phyloP scores from a whole-genome alignment of 53 echinoderm and acorn worm genomes.

The Henricia sp. region DNA sequence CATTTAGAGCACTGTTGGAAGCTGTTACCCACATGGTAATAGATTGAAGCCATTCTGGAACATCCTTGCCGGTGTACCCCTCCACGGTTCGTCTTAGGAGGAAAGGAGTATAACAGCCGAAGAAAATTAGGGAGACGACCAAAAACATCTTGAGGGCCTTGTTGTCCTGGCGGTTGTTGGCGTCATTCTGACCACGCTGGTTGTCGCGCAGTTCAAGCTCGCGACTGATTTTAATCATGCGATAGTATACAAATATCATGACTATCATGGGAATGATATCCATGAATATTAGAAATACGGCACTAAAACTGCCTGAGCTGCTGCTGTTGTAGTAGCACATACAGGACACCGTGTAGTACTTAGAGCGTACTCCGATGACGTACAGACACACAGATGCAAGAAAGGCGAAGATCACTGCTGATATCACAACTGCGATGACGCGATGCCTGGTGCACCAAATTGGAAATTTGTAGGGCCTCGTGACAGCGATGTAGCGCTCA shows the following conservation, averaged over 20 bases:
- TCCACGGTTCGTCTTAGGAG: background rate
- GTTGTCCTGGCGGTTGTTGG: background rate
- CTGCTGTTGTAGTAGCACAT: background rate
- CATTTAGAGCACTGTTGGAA: constrained; percentile 15
- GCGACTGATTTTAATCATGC: constrained; percentile 4
- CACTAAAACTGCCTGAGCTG: background rate
- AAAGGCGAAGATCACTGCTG: background rate
- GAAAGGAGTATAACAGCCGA: constrained; percentile 6
- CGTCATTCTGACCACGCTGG: background rate
- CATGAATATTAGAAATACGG: background rate
- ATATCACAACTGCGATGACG: background rate
- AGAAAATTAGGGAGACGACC: background rate
- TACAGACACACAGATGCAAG: background rate
- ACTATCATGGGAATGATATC: background rate
- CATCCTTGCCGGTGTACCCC: background rate
- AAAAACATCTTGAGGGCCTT: constrained; percentile 41
- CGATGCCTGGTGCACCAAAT: constrained; percentile 16
- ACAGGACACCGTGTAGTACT: background rate
- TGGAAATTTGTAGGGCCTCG: constrained; percentile 29
- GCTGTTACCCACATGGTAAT: background rate
- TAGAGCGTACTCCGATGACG: too few relatives aligned
- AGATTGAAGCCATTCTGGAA: constrained; percentile 6
- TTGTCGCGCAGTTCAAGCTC: background rate
- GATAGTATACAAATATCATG: background rate
- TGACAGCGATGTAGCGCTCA: constrained; percentile 28